phyloP scores from a whole-genome alignment of 1,140 invertebrate species.

The Diachasmimorpha longicaudata region DNA sequence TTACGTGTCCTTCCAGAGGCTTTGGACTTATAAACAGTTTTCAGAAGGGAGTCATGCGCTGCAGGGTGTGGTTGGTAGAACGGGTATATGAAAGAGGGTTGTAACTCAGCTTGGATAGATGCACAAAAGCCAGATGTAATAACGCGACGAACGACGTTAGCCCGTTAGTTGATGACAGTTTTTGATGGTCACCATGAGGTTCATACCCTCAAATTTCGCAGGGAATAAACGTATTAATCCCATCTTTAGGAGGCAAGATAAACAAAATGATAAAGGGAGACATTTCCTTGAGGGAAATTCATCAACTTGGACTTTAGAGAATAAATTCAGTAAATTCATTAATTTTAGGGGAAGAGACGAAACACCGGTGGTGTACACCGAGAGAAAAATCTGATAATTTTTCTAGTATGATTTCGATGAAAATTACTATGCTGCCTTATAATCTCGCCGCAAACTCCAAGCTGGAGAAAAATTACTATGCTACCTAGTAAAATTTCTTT shows the following conservation, averaged over 20 bases:
- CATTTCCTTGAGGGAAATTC: background rate
- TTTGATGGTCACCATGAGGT: background rate
- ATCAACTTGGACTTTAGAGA: background rate
- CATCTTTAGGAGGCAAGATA: background rate
- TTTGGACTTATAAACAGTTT: background rate
- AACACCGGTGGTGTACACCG: too few species aligned
- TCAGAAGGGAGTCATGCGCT: background rate
- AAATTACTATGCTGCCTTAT: too few species aligned
- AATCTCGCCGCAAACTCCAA: too few species aligned
- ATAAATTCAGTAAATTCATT: background rate
- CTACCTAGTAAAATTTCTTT: too few species aligned
- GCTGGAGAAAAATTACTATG: too few species aligned
- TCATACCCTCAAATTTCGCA: background rate
- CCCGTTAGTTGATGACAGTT: background rate
- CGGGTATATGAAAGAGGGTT: background rate
- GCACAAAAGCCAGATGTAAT: background rate
- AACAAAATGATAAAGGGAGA: background rate
- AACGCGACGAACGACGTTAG: background rate
- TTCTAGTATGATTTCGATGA: too few species aligned
- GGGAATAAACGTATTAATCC: background rate
- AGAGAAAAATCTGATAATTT: too few species aligned
- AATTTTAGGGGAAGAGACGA: too few species aligned
- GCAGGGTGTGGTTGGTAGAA: background rate
- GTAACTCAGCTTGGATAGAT: background rate
- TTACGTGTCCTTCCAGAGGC: background rate